Evolutionary conservation across 1,140 invertebrate species (phyloP), one percentile per base, ranked within the genome.

Genomic region (Doryteuthis pealeii): DNA sequence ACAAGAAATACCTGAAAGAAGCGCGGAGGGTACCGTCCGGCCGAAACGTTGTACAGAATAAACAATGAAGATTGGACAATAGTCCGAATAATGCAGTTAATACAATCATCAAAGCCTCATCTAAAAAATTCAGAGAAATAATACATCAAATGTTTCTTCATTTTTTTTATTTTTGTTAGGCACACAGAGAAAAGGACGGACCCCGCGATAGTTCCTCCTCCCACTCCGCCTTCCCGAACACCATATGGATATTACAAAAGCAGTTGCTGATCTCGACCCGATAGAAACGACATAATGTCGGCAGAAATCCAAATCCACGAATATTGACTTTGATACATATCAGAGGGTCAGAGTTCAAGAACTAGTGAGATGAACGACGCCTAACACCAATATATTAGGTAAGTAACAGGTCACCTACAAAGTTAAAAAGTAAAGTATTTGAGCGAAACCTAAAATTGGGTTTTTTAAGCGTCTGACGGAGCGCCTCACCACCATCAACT

Each of bases 311-410:
- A 1, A 74, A 80, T 26, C 77, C 78, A 22, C 77, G 18, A 79
- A 83, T 4, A 87, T 87, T 84, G 72, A 70, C 2, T 84, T 87
- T 65, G 76, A 79, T 8, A 87, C 85, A 15, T 83, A 83, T 49
- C 83, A 86, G 73, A 72, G n/a, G 83, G 54, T 74, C 76, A 33
- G 81, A 82, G 1, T 87, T 84, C 70, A 81, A 76, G 62, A 62
- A 77, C 22, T 77, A 75, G 14, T 72, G 76, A 31, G 62, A 79
- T 31, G 78, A 78, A 2, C 79, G 81, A 70, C 77, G 81, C 66
- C 78, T 76, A 2, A 79, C 78, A 72, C 80, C 82, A 30, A 80
- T 82, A n/a, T 76, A 79, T 30, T 78, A 78, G 22, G 84, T 85
- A 75, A 62, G 72, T 77, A n/a, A n/a, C n/a, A n/a, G n/a, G n/a